Evolutionary conservation across 92 coral and sea anemone genomes (phyloP), one percentile per base, ranked within the genome.

Genomic region (Porites evermanni): DNA sequence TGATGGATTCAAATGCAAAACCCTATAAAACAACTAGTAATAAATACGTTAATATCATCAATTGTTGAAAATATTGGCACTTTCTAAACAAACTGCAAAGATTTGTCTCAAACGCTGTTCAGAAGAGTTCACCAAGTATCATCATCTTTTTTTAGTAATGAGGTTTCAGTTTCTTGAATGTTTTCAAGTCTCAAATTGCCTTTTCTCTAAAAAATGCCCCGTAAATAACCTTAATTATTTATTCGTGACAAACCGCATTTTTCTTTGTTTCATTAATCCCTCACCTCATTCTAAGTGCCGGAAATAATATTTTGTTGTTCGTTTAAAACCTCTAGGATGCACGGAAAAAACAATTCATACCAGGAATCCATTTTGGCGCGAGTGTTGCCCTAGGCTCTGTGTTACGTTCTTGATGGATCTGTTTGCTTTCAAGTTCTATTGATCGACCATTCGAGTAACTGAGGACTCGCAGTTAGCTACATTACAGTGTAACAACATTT

Each of bases 201-300:
- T 75, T 75, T 10, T 14, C n/a, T 4, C 47, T 23, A 24, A 75
- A 53, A 24, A 8, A 26, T 64, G 32, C 10, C 79, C 50, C 18
- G 59, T 24, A 19, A 56, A 23, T 75, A 63, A 75, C 64, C 26
- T 74, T 13, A 21, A 75, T 75, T 24, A 53, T 75, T 75, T 53
- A 75, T 75, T 29, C 79, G 51, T 54, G 67, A 24, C 65, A 75
- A 58, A 56, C 79, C 79, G 16, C 79, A 56, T 21, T 58, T 38
- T 23, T 47, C 59, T 75, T 75, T 75, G 65, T 23, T 59, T 75
- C 32, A 75, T 56, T 75, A 75, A 75, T 75, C 79, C 65, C 79
- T 66, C 59, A 56, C 67, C 79, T 56, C 23, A 52, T 10, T 58
- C 14, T 53, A 75, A 75, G 79, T 23, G 67, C 79, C 79, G 79